These are phyloP conservation scores for Pseudomyrmex pallidus DNA, from an alignment of 1,140 invertebrate species.

Conservation along the genomic window DNA sequence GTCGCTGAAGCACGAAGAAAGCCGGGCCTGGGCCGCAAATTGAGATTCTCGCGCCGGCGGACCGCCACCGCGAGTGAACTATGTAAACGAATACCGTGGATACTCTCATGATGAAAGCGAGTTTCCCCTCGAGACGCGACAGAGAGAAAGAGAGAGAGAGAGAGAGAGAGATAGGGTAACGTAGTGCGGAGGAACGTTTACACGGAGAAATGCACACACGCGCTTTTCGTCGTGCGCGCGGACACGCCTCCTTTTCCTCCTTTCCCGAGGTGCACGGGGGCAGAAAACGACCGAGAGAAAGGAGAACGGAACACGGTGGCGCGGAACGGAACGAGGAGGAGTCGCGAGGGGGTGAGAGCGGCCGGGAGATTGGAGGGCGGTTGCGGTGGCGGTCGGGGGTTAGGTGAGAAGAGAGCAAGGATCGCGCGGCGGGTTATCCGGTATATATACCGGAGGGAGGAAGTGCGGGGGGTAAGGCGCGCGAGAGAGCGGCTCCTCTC, in stretches of 20 bases:
- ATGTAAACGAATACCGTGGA: constrained; percentile 26
- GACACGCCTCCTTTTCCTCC: constrained; percentile 68
- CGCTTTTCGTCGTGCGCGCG: constrained; percentile 42
- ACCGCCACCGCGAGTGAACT: not conserved
- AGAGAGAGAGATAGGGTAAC: not conserved
- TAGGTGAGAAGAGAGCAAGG: constrained; percentile 55
- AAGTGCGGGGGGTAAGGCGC: not conserved
- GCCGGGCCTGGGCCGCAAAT: not conserved
- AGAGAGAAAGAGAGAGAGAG: not conserved
- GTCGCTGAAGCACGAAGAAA: not conserved
- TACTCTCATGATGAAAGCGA: constrained; percentile 44
- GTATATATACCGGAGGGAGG: constrained; percentile 54
- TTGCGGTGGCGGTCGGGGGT: constrained; percentile 61
- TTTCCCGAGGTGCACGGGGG: constrained; percentile 60
- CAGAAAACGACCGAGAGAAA: constrained; percentile 54
- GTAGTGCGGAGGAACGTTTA: constrained; percentile 52
- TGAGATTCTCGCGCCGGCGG: constrained; percentile 12
- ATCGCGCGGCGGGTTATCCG: constrained; percentile 43
- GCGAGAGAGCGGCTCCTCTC: constrained; percentile 22
- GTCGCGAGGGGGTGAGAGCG: constrained; percentile 40
- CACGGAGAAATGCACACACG: constrained; percentile 68
- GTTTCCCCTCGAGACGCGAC: not conserved
- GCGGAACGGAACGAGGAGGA: constrained; percentile 42
- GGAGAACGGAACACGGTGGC: constrained; percentile 53
- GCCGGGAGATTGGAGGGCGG: constrained; percentile 59